These are phyloP conservation scores for Otocyon megalotis DNA, from an alignment of 2,113 vertebrate genomes.

Conservation along the genomic window DNA sequence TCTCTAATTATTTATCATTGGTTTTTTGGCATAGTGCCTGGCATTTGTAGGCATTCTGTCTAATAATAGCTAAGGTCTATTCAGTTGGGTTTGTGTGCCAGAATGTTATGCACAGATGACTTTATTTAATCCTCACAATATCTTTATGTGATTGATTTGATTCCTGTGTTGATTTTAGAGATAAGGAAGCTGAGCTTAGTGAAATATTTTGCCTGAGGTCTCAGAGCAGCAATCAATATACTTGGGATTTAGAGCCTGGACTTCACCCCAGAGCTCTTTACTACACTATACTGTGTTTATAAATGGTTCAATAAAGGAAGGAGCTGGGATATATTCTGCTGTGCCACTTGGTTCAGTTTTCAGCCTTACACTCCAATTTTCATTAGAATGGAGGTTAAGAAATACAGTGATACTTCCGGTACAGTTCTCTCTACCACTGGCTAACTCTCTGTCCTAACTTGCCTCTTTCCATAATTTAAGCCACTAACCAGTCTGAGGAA, in stretches of 20 bases:
- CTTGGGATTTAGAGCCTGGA: conserved; percentile 42
- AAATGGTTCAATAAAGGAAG: neutral
- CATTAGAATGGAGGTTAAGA: neutral
- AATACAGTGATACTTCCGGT: neutral
- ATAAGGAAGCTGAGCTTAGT: neutral
- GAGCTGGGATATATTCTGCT: neutral
- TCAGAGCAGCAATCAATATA: neutral
- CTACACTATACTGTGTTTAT: neutral
- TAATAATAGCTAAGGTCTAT: neutral
- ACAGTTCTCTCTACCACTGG: neutral
- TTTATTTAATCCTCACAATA: conserved; percentile 20
- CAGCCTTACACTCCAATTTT: neutral
- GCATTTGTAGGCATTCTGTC: neutral
- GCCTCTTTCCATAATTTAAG: neutral
- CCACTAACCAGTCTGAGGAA: neutral
- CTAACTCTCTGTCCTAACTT: neutral
- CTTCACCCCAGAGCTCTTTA: conserved; percentile 17
- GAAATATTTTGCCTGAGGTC: conserved; percentile 35
- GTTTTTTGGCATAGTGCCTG: neutral
- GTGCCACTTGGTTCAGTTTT: neutral
- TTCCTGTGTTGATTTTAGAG: conserved; percentile 48
- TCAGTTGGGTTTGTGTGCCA: neutral
- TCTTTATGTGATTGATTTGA: neutral
- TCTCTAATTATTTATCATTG: neutral
- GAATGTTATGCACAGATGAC: neutral